Base-by-base conservation (phyloP, 2,797 vertebrate genomes). In the Craterocephalus amniculus region DNA sequence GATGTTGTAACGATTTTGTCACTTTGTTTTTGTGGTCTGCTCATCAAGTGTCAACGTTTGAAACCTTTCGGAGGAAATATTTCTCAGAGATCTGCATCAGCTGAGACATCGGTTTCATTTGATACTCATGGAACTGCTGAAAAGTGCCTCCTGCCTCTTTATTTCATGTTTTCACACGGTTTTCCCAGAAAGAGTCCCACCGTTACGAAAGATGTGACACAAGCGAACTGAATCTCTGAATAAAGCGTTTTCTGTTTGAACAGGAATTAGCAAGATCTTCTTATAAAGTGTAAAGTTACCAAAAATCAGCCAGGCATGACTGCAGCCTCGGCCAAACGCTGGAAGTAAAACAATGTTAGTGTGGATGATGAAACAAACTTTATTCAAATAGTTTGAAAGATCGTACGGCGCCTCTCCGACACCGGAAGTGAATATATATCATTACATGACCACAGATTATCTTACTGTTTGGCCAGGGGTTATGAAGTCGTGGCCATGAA, bases 221-320 rank as follows among this genome's bases (percentile, higher is more conserved):
- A 62, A 78, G 58, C 24, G 59, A 84, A 70, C 68, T 52, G 64
- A 49, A 76, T 76, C 77, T 71, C 32, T 6, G 61, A 58, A 60
- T 68, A 58, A 81, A 74, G 69, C 0, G 1, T 16, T 67, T 54
- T 67, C 54, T n/a, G 58, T 73, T 69, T 77, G 72, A 63, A 65
- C 11, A 7, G 14, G 58, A 49, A 67, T 63, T 78, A 54, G 29
- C 9, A 20, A 24, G 65, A 52, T 60, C 58, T 51, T 78, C 49
- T 51, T 29, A 64, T 68, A 58, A 78, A 54, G 78, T 54, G 29
- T 81, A 49, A 67, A 52, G 76, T 86, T 81, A 72, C 75, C 22
- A 64, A 29, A 58, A 24, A 29, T 63, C 66, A 61, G 36, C 75
- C 70, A 66, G 58, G 38, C 72, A 31, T 74, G 77, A 83, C 70